Base-by-base conservation (phyloP, 92 coral and sea anemone genomes). In the Scolanthus callimorphus region DNA sequence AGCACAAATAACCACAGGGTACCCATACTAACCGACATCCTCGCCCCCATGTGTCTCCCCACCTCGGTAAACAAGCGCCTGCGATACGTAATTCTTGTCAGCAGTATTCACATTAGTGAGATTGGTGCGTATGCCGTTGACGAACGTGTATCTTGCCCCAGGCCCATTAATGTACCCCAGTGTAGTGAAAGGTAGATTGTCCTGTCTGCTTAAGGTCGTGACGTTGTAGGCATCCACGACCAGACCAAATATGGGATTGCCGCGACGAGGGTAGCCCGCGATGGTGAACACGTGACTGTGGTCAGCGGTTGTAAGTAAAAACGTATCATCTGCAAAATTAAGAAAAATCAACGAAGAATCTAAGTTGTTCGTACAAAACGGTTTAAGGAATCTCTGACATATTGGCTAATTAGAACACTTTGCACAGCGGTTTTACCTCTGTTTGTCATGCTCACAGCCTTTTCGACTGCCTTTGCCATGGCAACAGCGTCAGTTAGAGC, bases 91-190 rank as follows among this genome's bases (percentile, higher is more conserved):
- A 44, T 80, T 85, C 8, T 60, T 68, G 47, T 81, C 78, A 44
- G 60, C 75, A 38, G 88, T 83, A 41, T 84, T 69, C 24, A 84
- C 97, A 27, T 86, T 84, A 15, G 97, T 91, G 11, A 91, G 79
- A 67, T 91, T 61, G 25, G 25, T 44, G 27, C 97, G 73, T 17
- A 57, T 43, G 25, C 65, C 80, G 29, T 71, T 66, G 6, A 6
- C 15, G 43, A 15, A 6, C n/a, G n/a, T n/a, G n/a, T n/a, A n/a
- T n/a, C n/a, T n/a, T 26, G 90, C 97, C 0, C 92, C 97, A 2
- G 89, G 97, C 4, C 96, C 97, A 50, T 91, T 88, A 27, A 85
- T 84, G 59, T 87, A 91, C 1, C 92, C 84, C 23, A 91, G 66
- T 38, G 86, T 78, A 15, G 90, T 79, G 69, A 66, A 78, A 2